Evolutionary conservation across 2,888 invertebrate species (phyloP).

Genomic region (Polyploca ridens): DNA sequence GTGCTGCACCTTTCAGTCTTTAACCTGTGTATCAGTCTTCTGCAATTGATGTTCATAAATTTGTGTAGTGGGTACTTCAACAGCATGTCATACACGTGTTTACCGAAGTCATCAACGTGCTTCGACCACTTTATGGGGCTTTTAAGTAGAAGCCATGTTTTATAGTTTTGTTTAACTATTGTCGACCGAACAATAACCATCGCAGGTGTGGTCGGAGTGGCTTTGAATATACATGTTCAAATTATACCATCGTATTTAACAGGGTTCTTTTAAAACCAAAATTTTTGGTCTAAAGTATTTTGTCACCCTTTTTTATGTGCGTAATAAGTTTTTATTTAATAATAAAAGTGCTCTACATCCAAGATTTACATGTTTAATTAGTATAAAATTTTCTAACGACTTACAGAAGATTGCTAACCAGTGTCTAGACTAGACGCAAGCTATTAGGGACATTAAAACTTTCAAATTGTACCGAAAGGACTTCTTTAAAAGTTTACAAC

Average conservation of each 20-base stretch:
- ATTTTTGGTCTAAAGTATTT: not conserved
- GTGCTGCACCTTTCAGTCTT: too few species aligned
- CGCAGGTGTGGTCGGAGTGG: conserved; percentile 5
- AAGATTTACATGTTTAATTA: too few species aligned
- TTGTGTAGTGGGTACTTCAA: not conserved
- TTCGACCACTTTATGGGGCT: conserved; percentile 22
- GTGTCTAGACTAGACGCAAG: not conserved
- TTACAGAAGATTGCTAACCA: not conserved
- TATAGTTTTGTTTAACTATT: conserved; percentile 9
- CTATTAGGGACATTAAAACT: not conserved
- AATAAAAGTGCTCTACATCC: too few species aligned
- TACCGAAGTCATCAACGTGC: not conserved
- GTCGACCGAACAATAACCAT: conserved; percentile 12
- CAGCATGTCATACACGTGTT: not conserved
- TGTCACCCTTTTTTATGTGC: too few species aligned
- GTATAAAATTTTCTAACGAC: too few species aligned
- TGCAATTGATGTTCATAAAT: not conserved
- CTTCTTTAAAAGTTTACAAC: not conserved
- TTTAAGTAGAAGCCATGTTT: conserved; percentile 22
- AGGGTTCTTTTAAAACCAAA: not conserved
- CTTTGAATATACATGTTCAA: not conserved
- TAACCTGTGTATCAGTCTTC: too few species aligned
- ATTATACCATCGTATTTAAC: not conserved
- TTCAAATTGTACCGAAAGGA: not conserved
- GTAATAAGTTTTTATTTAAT: too few species aligned